Evolutionary conservation across 92 coral and sea anemone genomes (phyloP).

Genomic region (Paragorgia papillata): DNA sequence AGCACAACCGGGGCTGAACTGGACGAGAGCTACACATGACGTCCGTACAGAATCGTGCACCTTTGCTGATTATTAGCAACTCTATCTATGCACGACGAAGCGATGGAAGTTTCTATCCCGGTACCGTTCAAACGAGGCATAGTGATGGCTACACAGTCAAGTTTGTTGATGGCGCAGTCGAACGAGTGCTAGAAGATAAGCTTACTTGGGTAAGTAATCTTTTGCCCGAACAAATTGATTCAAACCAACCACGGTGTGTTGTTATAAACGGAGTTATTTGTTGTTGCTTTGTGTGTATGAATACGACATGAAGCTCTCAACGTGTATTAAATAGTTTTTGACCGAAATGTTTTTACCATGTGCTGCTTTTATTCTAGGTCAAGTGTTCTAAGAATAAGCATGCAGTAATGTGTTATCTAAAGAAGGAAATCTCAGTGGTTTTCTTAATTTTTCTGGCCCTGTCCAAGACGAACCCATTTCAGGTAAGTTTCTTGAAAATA

Average conservation of each 20-base stretch:
- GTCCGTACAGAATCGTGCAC: no score
- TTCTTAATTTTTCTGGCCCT: no score
- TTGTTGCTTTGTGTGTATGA: no score
- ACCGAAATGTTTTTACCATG: not conserved
- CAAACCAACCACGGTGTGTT: no score
- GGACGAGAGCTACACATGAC: no score
- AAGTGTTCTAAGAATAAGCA: not conserved
- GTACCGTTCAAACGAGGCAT: not conserved
- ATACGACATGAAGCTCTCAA: no score
- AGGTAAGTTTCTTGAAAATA: no score
- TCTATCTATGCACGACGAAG: constrained; percentile 9
- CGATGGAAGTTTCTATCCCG: constrained; percentile 25
- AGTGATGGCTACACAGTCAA: constrained; percentile 19
- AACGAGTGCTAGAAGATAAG: not conserved
- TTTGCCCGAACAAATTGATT: no score
- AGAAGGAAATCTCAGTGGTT: no score
- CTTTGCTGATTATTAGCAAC: constrained; percentile 21
- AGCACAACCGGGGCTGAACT: no score
- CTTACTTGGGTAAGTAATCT: constrained; percentile 32
- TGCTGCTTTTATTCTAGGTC: not conserved
- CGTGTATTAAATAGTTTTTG: not conserved
- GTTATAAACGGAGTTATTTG: no score
- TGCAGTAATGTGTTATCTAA: not conserved
- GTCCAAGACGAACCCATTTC: no score
- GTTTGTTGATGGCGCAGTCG: constrained; percentile 18